Evolutionary conservation across 2,113 vertebrate species (phyloP), one percentile per base, ranked within the genome.

Genomic region (Pelodiscus sinensis): DNA sequence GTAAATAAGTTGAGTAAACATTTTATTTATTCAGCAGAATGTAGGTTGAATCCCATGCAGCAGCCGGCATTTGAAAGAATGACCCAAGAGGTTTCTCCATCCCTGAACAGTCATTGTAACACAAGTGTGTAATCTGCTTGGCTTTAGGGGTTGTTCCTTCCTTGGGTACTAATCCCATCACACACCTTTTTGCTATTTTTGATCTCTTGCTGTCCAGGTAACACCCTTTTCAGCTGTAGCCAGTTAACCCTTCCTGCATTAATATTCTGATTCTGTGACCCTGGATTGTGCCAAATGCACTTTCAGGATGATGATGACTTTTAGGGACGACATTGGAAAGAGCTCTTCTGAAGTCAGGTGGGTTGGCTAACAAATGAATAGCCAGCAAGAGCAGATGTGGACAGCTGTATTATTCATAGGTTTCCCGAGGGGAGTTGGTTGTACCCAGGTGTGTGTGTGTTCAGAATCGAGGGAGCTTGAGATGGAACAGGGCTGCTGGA

Each of bases 401-500:
- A 92, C 79, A 86, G 81, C 82, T 95, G 89, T 31, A 85, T 94
- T 75, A 44, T 44, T 75, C 10, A 35, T 44, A 75, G 71, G 21
- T 79, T 95, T 89, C 85, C 73, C 89, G 90, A 87, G 0, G 29
- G 57, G 62, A 62, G 89, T 91, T 44, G 87, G 24, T 68, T 0
- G 0, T 84, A 92, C 85, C 82, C 57, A 0, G 83, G 87, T 0
- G 22, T 94, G 44, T 94, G 44, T 44, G 44, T 75, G 38, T 24
- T 35, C 35, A 35, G 38, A 24, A 44, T 13, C 44, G 35, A 24
- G 24, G 35, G 21, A 5, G 19, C 92, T 80, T 87, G 44, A 79
- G 96, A 68, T 79, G 0, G 0, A 81, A 92, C 60, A 88, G 79
- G 75, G 44, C 44, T 44, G 51, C 89, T 79, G 95, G 84, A 90